A percentile compares a stretch with the other conserved stretches of the same genome.
Evolutionary conservation across 2,888 invertebrate genomes (phyloP).

Genomic region (Chalcosyrphus nemorum): DNA sequence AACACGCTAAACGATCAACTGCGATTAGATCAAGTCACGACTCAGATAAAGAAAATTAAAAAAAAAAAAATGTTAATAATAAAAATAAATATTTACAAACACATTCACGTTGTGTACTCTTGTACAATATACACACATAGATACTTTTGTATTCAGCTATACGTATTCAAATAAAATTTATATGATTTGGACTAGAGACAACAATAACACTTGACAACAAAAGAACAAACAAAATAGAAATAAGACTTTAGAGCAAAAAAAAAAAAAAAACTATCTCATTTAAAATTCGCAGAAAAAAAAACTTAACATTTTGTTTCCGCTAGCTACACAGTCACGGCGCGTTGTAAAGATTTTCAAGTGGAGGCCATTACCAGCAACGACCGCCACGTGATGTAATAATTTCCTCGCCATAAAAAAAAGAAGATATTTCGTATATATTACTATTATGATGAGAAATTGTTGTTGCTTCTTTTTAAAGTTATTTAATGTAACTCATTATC

Average conservation of each 20-base stretch:
- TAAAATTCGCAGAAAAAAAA: slow-evolving; percentile 17
- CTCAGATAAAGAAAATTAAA: slow-evolving; percentile 45
- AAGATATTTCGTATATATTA: slow-evolving; percentile 21
- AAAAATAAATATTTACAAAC: slow-evolving; percentile 55
- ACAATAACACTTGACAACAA: slow-evolving; percentile 46
- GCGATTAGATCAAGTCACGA: slow-evolving; percentile 67
- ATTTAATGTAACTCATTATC: slow-evolving; percentile 60
- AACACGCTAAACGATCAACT: slow-evolving; percentile 49
- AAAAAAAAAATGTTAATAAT: slow-evolving; percentile 31
- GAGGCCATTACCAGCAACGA: slow-evolving; percentile 44
- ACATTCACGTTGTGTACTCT: background rate
- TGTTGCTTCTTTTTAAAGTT: background rate
- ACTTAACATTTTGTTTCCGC: slow-evolving; percentile 36
- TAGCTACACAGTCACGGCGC: slow-evolving; percentile 28
- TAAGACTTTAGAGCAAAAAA: background rate
- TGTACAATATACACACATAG: too few species aligned
- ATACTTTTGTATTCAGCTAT: slow-evolving; percentile 2
- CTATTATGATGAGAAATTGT: slow-evolving; percentile 22
- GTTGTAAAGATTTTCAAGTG: slow-evolving; percentile 42
- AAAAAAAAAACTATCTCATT: slow-evolving; percentile 6
- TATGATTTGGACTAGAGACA: background rate
- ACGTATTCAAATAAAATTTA: background rate
- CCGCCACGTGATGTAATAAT: slow-evolving; percentile 62
- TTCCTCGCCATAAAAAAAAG: slow-evolving; percentile 21
- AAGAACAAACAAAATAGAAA: background rate